Evolutionary conservation across 2,797 vertebrate genomes (phyloP).

Genomic region (Leptatherina wallacei): DNA sequence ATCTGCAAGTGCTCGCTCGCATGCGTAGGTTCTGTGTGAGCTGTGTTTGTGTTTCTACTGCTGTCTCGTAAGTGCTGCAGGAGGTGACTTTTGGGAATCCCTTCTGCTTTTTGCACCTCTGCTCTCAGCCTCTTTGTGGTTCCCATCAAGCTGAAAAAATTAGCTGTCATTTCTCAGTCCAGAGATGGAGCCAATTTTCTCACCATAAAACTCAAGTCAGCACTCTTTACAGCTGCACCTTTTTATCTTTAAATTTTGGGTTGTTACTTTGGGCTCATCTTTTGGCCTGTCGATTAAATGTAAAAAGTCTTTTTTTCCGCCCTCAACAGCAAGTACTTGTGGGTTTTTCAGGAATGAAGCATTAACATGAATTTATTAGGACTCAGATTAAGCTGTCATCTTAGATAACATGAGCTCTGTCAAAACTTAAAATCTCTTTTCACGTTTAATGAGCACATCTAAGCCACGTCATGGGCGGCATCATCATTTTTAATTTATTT

Average conservation of each 20-base stretch:
- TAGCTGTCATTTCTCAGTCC: constrained; percentile 49
- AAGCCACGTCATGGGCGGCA: constrained; percentile 50
- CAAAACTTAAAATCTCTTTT: constrained; percentile 26
- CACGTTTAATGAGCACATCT: constrained; percentile 20
- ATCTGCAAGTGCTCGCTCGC: constrained; percentile 62
- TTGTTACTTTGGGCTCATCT: constrained; percentile 48
- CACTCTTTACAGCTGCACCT: constrained; percentile 43
- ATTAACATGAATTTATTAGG: background rate
- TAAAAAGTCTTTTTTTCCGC: background rate
- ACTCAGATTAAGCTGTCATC: constrained; percentile 7
- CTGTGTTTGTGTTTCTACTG: constrained; percentile 52
- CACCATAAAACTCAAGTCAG: constrained; percentile 54
- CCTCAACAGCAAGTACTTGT: background rate
- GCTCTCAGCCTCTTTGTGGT: constrained; percentile 46
- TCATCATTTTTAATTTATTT: constrained; percentile 30
- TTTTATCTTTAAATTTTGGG: constrained; percentile 55
- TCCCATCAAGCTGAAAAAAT: constrained; percentile 50
- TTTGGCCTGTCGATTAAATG: constrained; percentile 36
- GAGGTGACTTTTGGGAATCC: constrained; percentile 56
- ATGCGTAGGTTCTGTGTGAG: constrained; percentile 63
- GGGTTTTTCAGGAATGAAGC: constrained; percentile 20
- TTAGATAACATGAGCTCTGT: constrained; percentile 12
- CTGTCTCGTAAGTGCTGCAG: constrained; percentile 49
- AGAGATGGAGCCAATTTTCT: constrained; percentile 62
- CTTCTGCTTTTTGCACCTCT: constrained; percentile 59